These are phyloP conservation scores for Anagrus nilaparvatae DNA, from an alignment of 1,140 invertebrate species.

Conservation along the genomic window DNA sequence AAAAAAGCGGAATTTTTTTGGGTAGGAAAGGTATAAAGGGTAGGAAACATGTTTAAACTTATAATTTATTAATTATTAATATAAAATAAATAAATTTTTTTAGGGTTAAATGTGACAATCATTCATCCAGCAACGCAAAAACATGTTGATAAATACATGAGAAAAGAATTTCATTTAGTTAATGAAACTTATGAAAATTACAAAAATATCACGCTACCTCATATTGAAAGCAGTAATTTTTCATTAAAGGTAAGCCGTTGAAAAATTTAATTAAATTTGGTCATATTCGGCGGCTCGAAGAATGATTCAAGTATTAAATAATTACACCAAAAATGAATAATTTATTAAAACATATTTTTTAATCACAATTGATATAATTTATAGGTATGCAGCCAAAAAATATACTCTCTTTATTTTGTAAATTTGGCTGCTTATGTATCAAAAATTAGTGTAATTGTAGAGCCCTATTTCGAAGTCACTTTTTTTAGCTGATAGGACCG, in stretches of 20 bases:
- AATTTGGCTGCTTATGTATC: too few relatives aligned
- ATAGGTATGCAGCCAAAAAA: too few relatives aligned
- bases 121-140: conserved; percentile 89
- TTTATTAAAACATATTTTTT: too few relatives aligned
- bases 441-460: too few relatives aligned
- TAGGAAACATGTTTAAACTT: conserved; percentile 4
- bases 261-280: not conserved
- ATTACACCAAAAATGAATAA: too few relatives aligned
- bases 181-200: conserved; percentile 81
- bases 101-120: conserved; percentile 73
- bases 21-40: too few relatives aligned
- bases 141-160: conserved; percentile 78
- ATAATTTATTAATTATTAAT: conserved; percentile 5
- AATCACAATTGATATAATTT: too few relatives aligned
- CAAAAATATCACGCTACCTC: conserved; percentile 64
- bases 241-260: conserved; percentile 56
- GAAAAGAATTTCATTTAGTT: conserved; percentile 62
- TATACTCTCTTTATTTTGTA: too few relatives aligned
- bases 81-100: conserved; percentile 5
- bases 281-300: too few relatives aligned
- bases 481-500: too few relatives aligned
- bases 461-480: too few relatives aligned
- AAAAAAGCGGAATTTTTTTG: not conserved
- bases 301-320: too few relatives aligned
- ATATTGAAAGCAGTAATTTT: conserved; percentile 59